Evolutionary conservation across 2,113 vertebrate genomes (phyloP), one percentile per base, ranked within the genome.

Genomic region (Poeciliopsis turrubarensis): DNA sequence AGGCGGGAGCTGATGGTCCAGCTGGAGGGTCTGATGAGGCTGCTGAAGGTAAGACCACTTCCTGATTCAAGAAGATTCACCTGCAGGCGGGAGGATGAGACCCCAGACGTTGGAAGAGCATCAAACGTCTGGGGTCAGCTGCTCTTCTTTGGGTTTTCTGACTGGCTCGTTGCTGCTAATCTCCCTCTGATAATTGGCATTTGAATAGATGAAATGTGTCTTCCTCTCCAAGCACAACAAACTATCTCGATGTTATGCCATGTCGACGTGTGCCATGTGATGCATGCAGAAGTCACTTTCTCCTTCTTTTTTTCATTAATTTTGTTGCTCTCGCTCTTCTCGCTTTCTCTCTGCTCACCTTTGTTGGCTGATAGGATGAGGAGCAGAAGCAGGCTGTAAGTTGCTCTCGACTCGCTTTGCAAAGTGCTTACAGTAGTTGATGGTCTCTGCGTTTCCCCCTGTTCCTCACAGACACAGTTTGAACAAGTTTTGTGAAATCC

Each of bases 301-400:
- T 47, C 73, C 75, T 65, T 71, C 51, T 34, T 77, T 73, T 71
- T 32, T n/a, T 66, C 81, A 87, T 75, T 87, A 83, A 87, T 69
- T 87, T 27, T 87, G 67, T 73, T 82, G 73, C 85, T 84, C 62
- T 85, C 74, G 68, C 87, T 86, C 73, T 84, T 77, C 44, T 78
- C 44, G 78, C 83, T 78, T 70, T 79, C 77, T 87, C 80, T 73
- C 81, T 79, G 83, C 88, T 86, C 80, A 72, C 87, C 70, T 32
- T 78, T 89, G 84, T 86, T 86, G 93, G 60, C 83, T 92, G 34
- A 72, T 70, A 99, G 98, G 98, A 98, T 85, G 98, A 98, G 94
- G 97, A 99, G 86, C 97, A 99, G 90, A 99, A 97, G 84, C 96
- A 97, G 96, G 94, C 96, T 92, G 97, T 98, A 97, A 98, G 97